Evolutionary conservation across 2,797 vertebrate species (phyloP), one percentile per base, ranked within the genome.

Genomic region (Mycteria americana): DNA sequence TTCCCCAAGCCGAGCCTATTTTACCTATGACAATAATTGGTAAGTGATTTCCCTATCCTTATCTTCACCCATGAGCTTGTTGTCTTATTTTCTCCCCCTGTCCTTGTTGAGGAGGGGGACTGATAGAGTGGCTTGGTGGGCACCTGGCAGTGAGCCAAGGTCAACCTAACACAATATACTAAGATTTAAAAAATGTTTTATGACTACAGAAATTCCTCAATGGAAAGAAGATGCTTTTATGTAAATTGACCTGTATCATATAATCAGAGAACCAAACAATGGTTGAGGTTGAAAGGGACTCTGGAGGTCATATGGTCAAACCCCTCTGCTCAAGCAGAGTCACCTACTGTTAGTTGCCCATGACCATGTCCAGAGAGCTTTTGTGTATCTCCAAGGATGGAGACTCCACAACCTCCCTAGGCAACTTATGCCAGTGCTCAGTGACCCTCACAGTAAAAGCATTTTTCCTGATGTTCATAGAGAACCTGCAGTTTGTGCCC

Each of bases 51-150:
- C 13, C 14, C 35, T 18, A 12, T 33, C 50, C 33, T 73, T 48
- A 59, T 30, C 33, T 54, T 17, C 19, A 39, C 15, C 13, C 13
- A 45, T 3, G 1, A 68, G 1, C 2, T 31, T 70, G 50, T 24
- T 0, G 0, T 37, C 2, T 1, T 16, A 14, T 54, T 30, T 91
- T 73, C 18, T 59, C 2, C 10, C 4, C 16, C 6, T 6, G 3
- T 35, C 59, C 23, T 56, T 68, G 7, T 41, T 37, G 30, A 82
- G 39, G 8, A 60, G 6, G 2, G 10, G 41, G 8, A 82, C 7
- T 24, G 14, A 65, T 33, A 35, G 10, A 43, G 6, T 2, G 7
- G 11, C 18, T 95, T 82, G 7, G 22, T 41, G 7, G 28, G 11
- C 28, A 63, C 7, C 13, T 73, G 48, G 11, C 16, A 15, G 37